A percentile compares a stretch with the other conserved stretches of the same genome.
These are phyloP conservation scores for Cnemophilus loriae DNA, from an alignment of 2,113 vertebrate genomes.

Conservation along the genomic window DNA sequence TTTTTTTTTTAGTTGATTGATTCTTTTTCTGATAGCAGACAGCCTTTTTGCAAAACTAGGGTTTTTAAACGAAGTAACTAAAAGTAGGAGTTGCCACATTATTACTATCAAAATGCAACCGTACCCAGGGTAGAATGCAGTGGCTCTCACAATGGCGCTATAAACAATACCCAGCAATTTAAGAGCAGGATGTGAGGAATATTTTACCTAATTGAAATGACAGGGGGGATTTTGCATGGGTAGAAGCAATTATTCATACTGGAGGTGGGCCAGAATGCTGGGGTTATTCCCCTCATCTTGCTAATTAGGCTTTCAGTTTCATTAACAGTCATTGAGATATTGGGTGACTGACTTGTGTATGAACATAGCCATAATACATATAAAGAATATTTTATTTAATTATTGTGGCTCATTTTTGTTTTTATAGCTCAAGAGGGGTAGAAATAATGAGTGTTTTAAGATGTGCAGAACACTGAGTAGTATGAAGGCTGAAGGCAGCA, in stretches of 20 bases:
- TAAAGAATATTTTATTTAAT: not conserved
- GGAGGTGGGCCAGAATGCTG: slow-evolving; percentile 22
- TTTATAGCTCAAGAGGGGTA: not conserved
- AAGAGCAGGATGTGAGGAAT: slow-evolving; percentile 36
- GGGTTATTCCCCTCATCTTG: slow-evolving; percentile 52
- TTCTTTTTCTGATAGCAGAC: not conserved
- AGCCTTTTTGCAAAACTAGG: not conserved
- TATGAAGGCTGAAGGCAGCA: not conserved
- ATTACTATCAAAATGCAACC: not conserved
- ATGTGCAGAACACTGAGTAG: not conserved
- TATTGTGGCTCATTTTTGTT: not conserved
- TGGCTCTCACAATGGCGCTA: not conserved
- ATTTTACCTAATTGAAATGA: slow-evolving; percentile 54
- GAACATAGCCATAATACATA: not conserved
- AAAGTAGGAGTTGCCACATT: not conserved
- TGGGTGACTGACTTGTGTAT: not conserved
- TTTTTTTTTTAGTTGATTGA: not conserved
- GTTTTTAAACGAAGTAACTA: not conserved
- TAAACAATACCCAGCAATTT: slow-evolving; percentile 22
- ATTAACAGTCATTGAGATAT: slow-evolving; percentile 40
- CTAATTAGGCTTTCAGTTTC: slow-evolving; percentile 64
- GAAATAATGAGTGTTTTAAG: not conserved
- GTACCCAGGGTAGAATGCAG: not conserved
- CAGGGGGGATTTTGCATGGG: slow-evolving; percentile 37
- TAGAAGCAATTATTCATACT: slow-evolving; percentile 53